Percentiles rank a stretch among this genome's conserved stretches.
Evolutionary conservation across 2,797 vertebrate genomes (phyloP).

Genomic region (Gymnocypris eckloni): DNA sequence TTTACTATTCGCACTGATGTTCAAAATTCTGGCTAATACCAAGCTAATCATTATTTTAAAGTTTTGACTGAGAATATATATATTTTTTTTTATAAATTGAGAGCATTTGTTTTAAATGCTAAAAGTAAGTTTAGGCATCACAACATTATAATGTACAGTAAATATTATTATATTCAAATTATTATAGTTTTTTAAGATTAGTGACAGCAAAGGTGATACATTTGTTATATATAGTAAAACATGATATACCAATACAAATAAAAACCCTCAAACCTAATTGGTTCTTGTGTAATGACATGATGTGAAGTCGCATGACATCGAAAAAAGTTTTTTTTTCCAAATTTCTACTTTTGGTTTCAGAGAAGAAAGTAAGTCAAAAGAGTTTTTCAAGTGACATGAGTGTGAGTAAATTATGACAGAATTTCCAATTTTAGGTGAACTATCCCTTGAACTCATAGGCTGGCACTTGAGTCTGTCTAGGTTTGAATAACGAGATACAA

Average conservation of each 20-base stretch:
- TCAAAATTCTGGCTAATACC: background rate
- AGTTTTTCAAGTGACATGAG: background rate
- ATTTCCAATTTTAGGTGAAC: background rate
- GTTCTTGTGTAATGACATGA: background rate
- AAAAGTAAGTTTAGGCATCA: background rate
- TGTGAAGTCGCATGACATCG: background rate
- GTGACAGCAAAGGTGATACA: background rate
- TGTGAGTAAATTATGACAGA: background rate
- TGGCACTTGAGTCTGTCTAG: background rate
- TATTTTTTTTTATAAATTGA: background rate
- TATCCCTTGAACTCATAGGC: background rate
- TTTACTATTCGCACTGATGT: background rate
- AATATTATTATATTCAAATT: background rate
- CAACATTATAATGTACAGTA: background rate
- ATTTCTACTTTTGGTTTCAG: background rate
- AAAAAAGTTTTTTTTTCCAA: background rate
- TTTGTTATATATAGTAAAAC: background rate
- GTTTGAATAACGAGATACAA: background rate
- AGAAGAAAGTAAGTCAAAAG: background rate
- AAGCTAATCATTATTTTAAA: background rate
- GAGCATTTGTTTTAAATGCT: background rate
- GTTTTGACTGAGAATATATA: background rate
- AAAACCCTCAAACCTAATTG: background rate
- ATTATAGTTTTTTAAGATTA: background rate
- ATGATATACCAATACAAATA: background rate